Conservation (phyloP, 2,888 invertebrate genomes). For the Idaea dimidiata region DNA sequence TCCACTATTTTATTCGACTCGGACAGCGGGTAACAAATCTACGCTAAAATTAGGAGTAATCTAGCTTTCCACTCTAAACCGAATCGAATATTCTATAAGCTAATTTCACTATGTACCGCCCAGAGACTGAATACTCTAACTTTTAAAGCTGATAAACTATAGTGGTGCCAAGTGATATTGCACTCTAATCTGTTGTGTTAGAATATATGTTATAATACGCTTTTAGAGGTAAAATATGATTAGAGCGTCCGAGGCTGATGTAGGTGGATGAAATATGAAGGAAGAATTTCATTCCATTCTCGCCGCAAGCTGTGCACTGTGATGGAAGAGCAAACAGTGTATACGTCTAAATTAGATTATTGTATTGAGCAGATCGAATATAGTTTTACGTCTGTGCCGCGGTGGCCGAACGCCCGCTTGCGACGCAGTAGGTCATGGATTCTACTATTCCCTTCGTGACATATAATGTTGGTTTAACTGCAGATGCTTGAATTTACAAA, state of each 20-base stretch:
- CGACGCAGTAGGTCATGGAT: too few relatives aligned
- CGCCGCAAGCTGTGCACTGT: conserved; percentile 53
- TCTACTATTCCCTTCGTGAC: too few relatives aligned
- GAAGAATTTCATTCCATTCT: conserved; percentile 63
- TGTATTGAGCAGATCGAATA: not conserved
- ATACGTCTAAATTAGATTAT: not conserved
- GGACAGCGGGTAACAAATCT: conserved; percentile 8
- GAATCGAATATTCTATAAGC: conserved; percentile 58
- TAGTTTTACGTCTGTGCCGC: too few relatives aligned
- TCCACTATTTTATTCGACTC: not conserved
- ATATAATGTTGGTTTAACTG: too few relatives aligned
- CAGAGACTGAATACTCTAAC: conserved; percentile 52
- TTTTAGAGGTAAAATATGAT: conserved; percentile 29
- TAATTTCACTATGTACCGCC: conserved; percentile 52
- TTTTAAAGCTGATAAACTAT: conserved; percentile 34
- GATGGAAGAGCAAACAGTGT: conserved; percentile 24
- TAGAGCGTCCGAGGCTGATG: conserved; percentile 49
- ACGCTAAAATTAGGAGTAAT: conserved; percentile 6
- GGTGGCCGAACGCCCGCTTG: too few relatives aligned
- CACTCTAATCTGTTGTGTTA: conserved; percentile 44
- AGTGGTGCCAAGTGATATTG: conserved; percentile 38
- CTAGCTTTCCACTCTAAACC: conserved; percentile 33
- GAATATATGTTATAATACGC: conserved; percentile 31
- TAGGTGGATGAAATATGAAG: conserved; percentile 67
- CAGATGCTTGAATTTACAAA: too few relatives aligned